These are phyloP conservation scores for Sebastes trivittatus DNA, from an alignment of 2,797 vertebrate genomes.

Conservation along the genomic window DNA sequence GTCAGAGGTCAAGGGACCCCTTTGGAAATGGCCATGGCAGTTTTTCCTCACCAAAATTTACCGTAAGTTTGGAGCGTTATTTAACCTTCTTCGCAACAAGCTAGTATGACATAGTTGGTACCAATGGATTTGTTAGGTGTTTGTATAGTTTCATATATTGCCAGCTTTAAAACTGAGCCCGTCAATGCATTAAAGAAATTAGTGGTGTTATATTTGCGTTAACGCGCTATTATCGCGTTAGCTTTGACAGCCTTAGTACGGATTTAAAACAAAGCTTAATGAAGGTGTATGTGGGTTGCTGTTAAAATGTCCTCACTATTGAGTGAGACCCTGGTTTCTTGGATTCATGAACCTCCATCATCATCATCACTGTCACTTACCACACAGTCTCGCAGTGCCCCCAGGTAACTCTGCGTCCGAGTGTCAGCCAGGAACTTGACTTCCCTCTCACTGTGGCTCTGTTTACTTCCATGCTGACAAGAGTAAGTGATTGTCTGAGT, in stretches of 20 bases:
- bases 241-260: background rate
- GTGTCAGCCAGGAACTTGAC: slow-evolving; percentile 85
- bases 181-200: too few species aligned
- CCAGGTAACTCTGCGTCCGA: slow-evolving; percentile 79
- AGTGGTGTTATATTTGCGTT: too few species aligned
- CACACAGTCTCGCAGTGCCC: slow-evolving; percentile 79
- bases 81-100: too few species aligned
- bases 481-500: slow-evolving; percentile 82
- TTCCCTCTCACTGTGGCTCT: slow-evolving; percentile 58
- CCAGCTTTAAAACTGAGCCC: too few species aligned
- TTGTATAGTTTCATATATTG: too few species aligned
- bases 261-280: background rate
- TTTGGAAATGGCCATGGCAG: too few species aligned
- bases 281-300: background rate
- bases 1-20: too few species aligned
- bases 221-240: too few species aligned
- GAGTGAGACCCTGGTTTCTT: background rate
- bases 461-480: slow-evolving; percentile 67
- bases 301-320: background rate
- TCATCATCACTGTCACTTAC: slow-evolving; percentile 61
- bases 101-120: too few species aligned
- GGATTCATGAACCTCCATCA: background rate
- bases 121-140: too few species aligned
- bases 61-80: too few species aligned
- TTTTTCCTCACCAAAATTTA: too few species aligned